A percentile compares a stretch with the other conserved stretches of the same genome.
These are phyloP conservation scores for Pseudachorutes palmiensis DNA, from an alignment of 1,140 invertebrate species.

Conservation along the genomic window DNA sequence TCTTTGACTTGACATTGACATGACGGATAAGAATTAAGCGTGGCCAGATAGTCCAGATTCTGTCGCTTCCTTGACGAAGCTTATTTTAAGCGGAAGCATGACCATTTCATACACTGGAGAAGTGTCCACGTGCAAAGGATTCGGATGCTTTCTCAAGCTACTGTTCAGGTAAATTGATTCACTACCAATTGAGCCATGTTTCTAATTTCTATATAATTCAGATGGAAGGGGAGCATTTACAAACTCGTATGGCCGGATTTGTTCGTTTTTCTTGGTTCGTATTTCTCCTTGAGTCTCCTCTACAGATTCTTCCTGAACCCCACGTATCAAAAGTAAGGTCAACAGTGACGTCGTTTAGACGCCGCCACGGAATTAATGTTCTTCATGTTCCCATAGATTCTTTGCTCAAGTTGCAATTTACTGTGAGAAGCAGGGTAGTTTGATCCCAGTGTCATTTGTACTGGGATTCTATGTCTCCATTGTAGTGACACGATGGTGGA, in stretches of 20 bases:
- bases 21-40: too few relatives aligned
- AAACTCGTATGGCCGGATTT: conserved; percentile 64
- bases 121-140: conserved; percentile 74
- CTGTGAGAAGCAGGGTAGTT: conserved; percentile 65
- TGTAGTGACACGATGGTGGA: conserved; percentile 89
- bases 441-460: conserved; percentile 77
- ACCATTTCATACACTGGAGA: conserved; percentile 80
- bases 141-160: conserved; percentile 76
- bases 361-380: not conserved
- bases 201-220: too few relatives aligned
- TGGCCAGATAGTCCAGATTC: not conserved
- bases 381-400: not conserved
- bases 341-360: not conserved
- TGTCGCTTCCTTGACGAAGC: not conserved
- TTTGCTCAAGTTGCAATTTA: conserved; percentile 71
- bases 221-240: conserved; percentile 65
- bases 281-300: conserved; percentile 52
- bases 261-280: conserved; percentile 53
- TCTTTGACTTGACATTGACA: too few relatives aligned
- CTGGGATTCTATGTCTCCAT: conserved; percentile 86
- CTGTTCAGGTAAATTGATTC: conserved; percentile 56
- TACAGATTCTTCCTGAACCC: conserved; percentile 52
- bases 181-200: not conserved
- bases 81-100: conserved; percentile 47
- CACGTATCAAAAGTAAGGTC: conserved; percentile 50